Evolutionary conservation across 2,797 vertebrate genomes (phyloP).

Genomic region (Toxotes lorentzi): DNA sequence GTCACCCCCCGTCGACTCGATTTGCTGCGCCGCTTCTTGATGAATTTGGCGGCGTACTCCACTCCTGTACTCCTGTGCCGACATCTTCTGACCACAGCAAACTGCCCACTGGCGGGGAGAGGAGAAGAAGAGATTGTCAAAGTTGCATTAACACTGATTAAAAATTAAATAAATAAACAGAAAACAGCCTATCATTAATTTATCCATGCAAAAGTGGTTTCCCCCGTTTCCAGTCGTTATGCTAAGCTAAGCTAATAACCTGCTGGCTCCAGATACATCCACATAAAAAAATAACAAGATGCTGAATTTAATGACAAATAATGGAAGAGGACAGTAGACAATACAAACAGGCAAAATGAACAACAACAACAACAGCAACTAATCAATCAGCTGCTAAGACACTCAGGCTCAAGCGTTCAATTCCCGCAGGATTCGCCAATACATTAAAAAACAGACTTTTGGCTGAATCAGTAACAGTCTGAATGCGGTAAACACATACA

Average conservation of each 20-base stretch:
- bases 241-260: background rate
- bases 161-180: too few relatives aligned
- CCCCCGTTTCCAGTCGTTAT: background rate
- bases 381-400: background rate
- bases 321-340: background rate
- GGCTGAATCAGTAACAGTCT: conserved; percentile 12
- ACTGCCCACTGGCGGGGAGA: conserved; percentile 89
- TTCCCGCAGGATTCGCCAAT: background rate
- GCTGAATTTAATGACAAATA: background rate
- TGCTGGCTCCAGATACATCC: background rate
- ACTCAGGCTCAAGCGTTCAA: background rate
- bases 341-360: background rate
- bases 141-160: background rate
- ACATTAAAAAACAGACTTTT: conserved; percentile 16
- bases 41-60: conserved; percentile 96
- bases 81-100: conserved; percentile 95
- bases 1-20: conserved; percentile 95
- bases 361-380: background rate
- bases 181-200: background rate
- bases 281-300: background rate
- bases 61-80: conserved; percentile 88
- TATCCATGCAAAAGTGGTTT: background rate
- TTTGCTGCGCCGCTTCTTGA: conserved; percentile 96
- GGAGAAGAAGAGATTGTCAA: background rate
- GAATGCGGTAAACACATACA: conserved; percentile 31